Percentiles rank a stretch among this genome's conserved stretches.
Evolutionary conservation across 1,140 invertebrate genomes (phyloP).

Genomic region (Ceratitis capitata): DNA sequence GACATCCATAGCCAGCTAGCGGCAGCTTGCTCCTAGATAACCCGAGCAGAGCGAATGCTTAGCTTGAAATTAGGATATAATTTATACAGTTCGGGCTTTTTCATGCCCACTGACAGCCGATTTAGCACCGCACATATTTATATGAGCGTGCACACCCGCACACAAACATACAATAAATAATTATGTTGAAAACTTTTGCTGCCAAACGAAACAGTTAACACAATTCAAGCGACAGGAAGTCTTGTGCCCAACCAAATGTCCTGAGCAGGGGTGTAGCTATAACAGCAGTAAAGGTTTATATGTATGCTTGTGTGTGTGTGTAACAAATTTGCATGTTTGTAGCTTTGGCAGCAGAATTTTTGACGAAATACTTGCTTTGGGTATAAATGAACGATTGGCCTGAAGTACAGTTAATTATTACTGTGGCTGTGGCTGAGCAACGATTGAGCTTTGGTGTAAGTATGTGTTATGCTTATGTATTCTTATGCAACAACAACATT

Average conservation of each 20-base stretch:
- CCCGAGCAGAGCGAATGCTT: too few species aligned
- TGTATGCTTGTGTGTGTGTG: not conserved
- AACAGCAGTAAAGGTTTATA: not conserved
- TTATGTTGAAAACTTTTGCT: not conserved
- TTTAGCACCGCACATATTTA: not conserved
- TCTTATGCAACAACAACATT: not conserved
- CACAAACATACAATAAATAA: not conserved
- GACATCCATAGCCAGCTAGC: not conserved
- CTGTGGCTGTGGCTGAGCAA: not conserved
- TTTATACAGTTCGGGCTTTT: slow-evolving; percentile 20
- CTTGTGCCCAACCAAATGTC: not conserved
- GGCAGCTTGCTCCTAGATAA: not conserved
- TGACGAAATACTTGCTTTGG: not conserved
- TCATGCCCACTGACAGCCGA: slow-evolving; percentile 12
- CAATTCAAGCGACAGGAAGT: slow-evolving; percentile 2
- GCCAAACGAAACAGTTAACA: slow-evolving; percentile 18
- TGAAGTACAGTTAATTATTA: not conserved
- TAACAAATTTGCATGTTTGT: not conserved
- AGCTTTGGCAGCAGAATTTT: not conserved
- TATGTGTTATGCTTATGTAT: not conserved
- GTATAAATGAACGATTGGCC: slow-evolving; percentile 8
- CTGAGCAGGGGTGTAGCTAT: not conserved
- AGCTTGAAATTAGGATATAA: not conserved
- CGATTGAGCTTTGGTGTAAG: not conserved
- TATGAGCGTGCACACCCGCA: not conserved